Evolutionary conservation across 2,888 invertebrate genomes (phyloP).

Genomic region (Tachina fera): DNA sequence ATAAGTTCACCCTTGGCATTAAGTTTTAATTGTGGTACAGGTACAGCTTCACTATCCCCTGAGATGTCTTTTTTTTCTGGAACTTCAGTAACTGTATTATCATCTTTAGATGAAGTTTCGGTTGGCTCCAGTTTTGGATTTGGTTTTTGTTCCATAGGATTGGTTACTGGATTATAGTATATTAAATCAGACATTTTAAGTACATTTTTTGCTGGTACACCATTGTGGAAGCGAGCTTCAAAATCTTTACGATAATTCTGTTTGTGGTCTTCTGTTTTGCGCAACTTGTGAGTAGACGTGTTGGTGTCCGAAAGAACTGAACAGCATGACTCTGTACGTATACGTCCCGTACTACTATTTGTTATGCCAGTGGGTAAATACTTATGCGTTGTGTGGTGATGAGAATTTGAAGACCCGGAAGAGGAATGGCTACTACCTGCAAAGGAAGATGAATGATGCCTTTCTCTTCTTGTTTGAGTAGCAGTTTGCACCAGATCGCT

Average conservation of each 20-base stretch:
- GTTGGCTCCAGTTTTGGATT: constrained; percentile 52
- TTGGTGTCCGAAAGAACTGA: constrained; percentile 80
- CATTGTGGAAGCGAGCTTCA: constrained; percentile 78
- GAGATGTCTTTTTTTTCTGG: constrained; percentile 67
- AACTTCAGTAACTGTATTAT: constrained; percentile 55
- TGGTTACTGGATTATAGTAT: constrained; percentile 92
- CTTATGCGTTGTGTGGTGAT: constrained; percentile 75
- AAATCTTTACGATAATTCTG: constrained; percentile 79
- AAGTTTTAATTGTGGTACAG: constrained; percentile 93
- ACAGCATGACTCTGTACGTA: constrained; percentile 82
- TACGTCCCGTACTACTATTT: constrained; percentile 77
- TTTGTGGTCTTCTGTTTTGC: constrained; percentile 84
- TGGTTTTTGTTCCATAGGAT: constrained; percentile 87
- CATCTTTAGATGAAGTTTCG: constrained; percentile 57
- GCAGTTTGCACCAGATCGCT: constrained; percentile 74
- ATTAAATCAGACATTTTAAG: constrained; percentile 97
- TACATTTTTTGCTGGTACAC: constrained; percentile 85
- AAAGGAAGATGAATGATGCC: constrained; percentile 77
- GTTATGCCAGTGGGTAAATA: constrained; percentile 76
- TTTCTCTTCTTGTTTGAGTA: constrained; percentile 76
- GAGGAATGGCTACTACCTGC: constrained; percentile 42
- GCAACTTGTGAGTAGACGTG: constrained; percentile 73
- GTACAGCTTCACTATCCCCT: constrained; percentile 83
- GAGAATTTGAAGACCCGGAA: constrained; percentile 46
- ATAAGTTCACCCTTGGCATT: constrained; percentile 93